Evolutionary conservation across 2,113 vertebrate species (phyloP).

Genomic region (Charina bottae): DNA sequence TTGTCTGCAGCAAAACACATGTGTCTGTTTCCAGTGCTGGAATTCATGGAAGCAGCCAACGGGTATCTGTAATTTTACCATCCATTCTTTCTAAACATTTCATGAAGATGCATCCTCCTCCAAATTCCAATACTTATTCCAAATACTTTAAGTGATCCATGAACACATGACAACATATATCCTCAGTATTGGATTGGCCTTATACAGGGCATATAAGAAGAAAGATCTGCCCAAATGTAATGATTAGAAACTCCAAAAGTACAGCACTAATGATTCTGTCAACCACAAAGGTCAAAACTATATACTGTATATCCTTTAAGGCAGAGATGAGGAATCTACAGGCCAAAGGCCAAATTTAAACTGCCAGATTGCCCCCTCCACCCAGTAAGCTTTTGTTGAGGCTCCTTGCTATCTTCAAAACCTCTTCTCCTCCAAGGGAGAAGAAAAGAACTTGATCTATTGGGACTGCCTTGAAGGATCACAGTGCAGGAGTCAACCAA

Average conservation of each 20-base stretch:
- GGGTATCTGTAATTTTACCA: constrained; percentile 22
- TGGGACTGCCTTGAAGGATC: no score
- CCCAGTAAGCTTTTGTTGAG: no score
- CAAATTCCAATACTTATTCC: not conserved
- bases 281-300: not conserved
- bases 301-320: no score
- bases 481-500: no score
- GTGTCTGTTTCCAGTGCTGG: constrained; percentile 34
- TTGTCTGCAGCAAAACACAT: constrained; percentile 3
- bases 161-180: fast-evolving
- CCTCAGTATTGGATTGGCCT: not conserved
- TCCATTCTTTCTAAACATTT: constrained; percentile 2
- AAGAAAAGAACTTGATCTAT: no score
- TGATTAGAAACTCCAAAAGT: not conserved
- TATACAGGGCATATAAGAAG: not conserved
- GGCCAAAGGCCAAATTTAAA: not conserved
- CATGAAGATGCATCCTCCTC: not conserved
- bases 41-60: constrained; percentile 36
- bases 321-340: not conserved
- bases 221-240: not conserved
- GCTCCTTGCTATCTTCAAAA: no score
- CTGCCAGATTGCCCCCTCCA: no score
- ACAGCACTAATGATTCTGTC: not conserved
- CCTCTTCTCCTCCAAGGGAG: no score
- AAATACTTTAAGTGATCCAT: constrained; percentile 6